A percentile compares a stretch with the other conserved stretches of the same genome.
Conservation (phyloP, 2,113 vertebrate genomes). For the Brachionichthys hirsutus region DNA sequence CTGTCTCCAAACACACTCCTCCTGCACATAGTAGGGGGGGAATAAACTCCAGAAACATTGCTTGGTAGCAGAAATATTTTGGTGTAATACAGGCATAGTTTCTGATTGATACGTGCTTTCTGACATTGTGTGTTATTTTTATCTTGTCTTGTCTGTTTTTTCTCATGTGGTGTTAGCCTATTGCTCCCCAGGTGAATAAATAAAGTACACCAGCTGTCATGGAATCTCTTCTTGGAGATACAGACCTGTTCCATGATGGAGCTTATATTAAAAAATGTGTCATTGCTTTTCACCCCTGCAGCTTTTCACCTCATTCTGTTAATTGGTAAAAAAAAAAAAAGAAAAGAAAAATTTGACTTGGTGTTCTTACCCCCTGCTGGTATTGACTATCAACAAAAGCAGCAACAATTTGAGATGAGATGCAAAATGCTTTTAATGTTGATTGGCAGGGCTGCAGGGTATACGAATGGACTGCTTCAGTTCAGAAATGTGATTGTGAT, state of each 20-base stretch:
- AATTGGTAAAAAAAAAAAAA: neutral
- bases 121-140: slow-evolving; percentile 24
- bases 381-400: neutral
- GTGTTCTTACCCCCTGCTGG: neutral
- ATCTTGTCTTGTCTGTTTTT: slow-evolving; percentile 1
- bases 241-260: neutral
- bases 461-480: slow-evolving; percentile 44
- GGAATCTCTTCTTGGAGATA: neutral
- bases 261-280: neutral
- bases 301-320: slow-evolving; percentile 8
- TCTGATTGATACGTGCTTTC: slow-evolving; percentile 38
- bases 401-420: slow-evolving; percentile 1
- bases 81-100: slow-evolving; percentile 17
- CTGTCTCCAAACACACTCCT: slow-evolving; percentile 30
- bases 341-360: slow-evolving; percentile 4
- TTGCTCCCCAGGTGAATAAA: slow-evolving; percentile 21
- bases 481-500: slow-evolving; percentile 47
- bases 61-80: slow-evolving; percentile 29
- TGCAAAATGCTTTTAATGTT: neutral
- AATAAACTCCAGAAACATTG: slow-evolving; percentile 22
- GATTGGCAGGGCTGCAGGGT: neutral
- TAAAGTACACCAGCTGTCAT: slow-evolving; percentile 22
- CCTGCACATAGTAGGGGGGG: slow-evolving; percentile 10
- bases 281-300: neutral
- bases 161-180: slow-evolving; percentile 5